Conservation (phyloP, 1,140 invertebrate genomes). For the Drosophila arizonae region DNA sequence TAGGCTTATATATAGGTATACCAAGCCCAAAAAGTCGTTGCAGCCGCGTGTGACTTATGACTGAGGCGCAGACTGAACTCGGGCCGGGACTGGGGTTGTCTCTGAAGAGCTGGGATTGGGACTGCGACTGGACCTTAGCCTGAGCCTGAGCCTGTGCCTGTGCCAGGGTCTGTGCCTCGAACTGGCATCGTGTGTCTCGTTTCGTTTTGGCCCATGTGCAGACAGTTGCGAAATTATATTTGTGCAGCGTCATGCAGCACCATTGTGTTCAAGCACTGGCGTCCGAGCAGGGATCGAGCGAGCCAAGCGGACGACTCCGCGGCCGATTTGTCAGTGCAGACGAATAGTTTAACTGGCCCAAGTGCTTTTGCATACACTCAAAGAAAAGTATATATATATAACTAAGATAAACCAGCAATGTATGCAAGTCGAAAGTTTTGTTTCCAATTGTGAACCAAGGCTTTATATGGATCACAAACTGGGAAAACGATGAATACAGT, state of each 20-base stretch:
- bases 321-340: conserved; percentile 75
- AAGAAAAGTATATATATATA: not conserved
- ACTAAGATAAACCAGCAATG: no score
- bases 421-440: no score
- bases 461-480: no score
- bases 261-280: conserved; percentile 58
- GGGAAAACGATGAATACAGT: no score
- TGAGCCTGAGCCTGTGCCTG: conserved; percentile 10
- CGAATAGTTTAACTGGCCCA: conserved; percentile 73
- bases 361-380: conserved; percentile 13
- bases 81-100: not conserved
- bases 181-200: conserved; percentile 38
- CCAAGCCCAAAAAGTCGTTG: conserved; percentile 41
- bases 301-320: conserved; percentile 26
- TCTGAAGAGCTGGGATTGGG: conserved; percentile 1
- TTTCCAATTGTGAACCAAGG: no score
- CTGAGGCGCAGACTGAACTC: conserved; percentile 17
- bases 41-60: conserved; percentile 62
- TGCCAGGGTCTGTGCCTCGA: not conserved
- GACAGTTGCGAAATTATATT: conserved; percentile 82
- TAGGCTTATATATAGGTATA: not conserved
- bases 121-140: not conserved
- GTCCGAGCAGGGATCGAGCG: conserved; percentile 24
- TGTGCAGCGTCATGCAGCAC: conserved; percentile 71
- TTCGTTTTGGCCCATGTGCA: conserved; percentile 68